These are phyloP conservation scores for Himalopsyche japonica DNA, from an alignment of 2,888 invertebrate species.

Conservation along the genomic window DNA sequence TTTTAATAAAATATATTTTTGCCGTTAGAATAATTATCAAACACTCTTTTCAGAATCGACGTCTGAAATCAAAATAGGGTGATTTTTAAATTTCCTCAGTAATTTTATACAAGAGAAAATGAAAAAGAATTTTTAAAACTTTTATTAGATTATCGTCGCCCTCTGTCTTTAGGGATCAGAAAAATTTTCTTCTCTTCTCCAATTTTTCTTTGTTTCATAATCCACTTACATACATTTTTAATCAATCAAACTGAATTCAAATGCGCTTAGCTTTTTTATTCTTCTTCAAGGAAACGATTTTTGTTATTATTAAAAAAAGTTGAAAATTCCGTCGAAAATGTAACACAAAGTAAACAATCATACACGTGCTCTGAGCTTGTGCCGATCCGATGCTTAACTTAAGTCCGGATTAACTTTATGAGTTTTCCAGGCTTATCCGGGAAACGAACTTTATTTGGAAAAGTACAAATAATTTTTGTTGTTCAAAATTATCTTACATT, in stretches of 20 bases:
- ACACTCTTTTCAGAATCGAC: background rate
- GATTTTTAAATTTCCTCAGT: background rate
- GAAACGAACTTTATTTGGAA: background rate
- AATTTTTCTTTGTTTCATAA: conserved; percentile 17
- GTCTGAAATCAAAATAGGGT: background rate
- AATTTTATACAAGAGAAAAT: background rate
- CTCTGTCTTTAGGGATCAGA: background rate
- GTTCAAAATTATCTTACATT: background rate
- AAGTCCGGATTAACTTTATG: background rate
- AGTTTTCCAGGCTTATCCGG: background rate
- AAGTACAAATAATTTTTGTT: background rate
- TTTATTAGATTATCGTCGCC: conserved; percentile 21
- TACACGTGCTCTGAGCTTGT: background rate
- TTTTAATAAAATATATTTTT: no score
- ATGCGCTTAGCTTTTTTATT: background rate
- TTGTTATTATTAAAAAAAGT: background rate
- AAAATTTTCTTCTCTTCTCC: background rate
- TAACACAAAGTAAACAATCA: background rate
- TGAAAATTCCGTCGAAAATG: background rate
- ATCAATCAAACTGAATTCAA: conserved; percentile 19
- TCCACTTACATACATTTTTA: conserved; percentile 27
- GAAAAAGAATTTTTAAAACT: conserved; percentile 14
- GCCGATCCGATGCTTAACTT: background rate
- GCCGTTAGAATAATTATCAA: background rate
- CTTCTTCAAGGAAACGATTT: background rate